A percentile compares a stretch with the other conserved stretches of the same genome.
phyloP scores from a whole-genome alignment of 2,113 vertebrate species.

The Pituophis catenifer region DNA sequence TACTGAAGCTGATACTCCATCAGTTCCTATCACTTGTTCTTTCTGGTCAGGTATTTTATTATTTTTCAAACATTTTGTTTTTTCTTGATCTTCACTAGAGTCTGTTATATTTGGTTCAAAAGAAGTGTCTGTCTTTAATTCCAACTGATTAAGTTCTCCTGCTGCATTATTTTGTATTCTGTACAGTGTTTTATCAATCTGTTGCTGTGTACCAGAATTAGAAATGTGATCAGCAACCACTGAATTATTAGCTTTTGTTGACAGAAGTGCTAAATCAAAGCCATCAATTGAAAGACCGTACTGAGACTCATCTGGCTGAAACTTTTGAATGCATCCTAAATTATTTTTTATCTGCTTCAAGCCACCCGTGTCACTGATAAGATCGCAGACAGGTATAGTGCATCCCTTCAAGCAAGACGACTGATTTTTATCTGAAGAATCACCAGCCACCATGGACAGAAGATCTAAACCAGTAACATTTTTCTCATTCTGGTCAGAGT shows the following conservation, averaged over 20 bases:
- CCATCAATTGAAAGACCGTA: constrained; percentile 68
- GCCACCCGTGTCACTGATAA: constrained; percentile 84
- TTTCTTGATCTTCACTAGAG: not conserved
- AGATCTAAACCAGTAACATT: constrained; percentile 87
- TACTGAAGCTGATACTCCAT: constrained; percentile 6
- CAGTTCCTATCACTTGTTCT: constrained; percentile 37
- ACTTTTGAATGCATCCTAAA: constrained; percentile 70
- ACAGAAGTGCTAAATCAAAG: constrained; percentile 67
- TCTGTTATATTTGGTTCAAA: not conserved
- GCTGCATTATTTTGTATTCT: constrained; percentile 38
- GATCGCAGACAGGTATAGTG: constrained; percentile 86
- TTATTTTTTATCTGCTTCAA: constrained; percentile 68
- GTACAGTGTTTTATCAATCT: constrained; percentile 25
- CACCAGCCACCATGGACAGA: constrained; percentile 82
- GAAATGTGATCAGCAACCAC: constrained; percentile 8
- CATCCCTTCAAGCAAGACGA: constrained; percentile 73
- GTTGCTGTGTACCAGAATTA: constrained; percentile 32
- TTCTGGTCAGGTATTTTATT: constrained; percentile 18
- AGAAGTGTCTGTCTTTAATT: constrained; percentile 1
- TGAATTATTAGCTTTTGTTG: constrained; percentile 31
- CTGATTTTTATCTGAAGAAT: constrained; percentile 67
- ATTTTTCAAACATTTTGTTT: constrained; percentile 38
- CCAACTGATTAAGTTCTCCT: constrained; percentile 52
- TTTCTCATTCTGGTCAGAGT: constrained; percentile 67
- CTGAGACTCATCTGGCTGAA: constrained; percentile 67